phyloP scores from a whole-genome alignment of 2,888 invertebrate species.

The Ochropacha duplaris region DNA sequence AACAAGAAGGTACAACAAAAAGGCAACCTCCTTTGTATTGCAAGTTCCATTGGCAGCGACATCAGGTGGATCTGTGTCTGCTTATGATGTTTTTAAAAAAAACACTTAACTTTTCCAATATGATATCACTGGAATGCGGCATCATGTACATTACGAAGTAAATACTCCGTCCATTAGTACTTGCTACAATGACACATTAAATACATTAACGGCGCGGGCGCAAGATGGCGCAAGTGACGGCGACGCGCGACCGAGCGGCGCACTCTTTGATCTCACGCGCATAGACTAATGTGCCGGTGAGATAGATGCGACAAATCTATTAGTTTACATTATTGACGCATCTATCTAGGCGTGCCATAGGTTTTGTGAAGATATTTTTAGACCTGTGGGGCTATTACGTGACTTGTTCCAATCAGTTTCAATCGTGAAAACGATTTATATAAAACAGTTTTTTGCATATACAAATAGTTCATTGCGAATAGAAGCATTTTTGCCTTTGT shows the following conservation, averaged over 20 bases:
- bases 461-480: too few species aligned
- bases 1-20: too few species aligned
- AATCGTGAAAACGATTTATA: too few species aligned
- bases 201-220: slow-evolving; percentile 22
- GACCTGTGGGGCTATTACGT: too few species aligned
- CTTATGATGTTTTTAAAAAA: too few species aligned
- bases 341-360: background rate
- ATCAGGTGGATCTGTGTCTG: too few species aligned
- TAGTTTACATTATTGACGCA: background rate
- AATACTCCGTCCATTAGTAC: slow-evolving; percentile 13
- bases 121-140: slow-evolving; percentile 1
- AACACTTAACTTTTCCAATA: background rate
- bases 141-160: slow-evolving; percentile 2
- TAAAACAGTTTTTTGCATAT: too few species aligned
- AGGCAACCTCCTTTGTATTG: too few species aligned
- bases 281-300: slow-evolving; percentile 14
- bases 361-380: background rate
- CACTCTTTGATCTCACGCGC: slow-evolving; percentile 26
- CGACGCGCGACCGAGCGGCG: slow-evolving; percentile 9
- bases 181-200: slow-evolving; percentile 25
- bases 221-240: slow-evolving; percentile 14
- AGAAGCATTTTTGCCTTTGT: too few species aligned
- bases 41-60: too few species aligned
- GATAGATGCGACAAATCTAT: slow-evolving; percentile 12
- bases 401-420: too few species aligned